Percentiles rank a stretch among this genome's conserved stretches.
Evolutionary conservation across 2,113 vertebrate genomes (phyloP).

Genomic region (Pelusios castaneus): DNA sequence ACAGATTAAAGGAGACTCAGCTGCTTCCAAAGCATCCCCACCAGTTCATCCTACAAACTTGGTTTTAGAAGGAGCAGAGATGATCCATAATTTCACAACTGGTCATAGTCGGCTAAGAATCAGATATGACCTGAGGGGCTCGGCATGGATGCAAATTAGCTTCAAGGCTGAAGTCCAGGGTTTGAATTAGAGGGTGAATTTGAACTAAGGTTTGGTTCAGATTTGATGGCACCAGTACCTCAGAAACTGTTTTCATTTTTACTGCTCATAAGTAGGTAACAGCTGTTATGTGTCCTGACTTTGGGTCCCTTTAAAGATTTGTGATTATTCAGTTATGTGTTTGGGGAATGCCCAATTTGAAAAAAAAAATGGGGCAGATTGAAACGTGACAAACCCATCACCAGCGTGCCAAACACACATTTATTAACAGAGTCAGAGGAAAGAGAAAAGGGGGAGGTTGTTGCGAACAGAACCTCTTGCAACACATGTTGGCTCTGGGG

Average conservation of each 20-base stretch:
- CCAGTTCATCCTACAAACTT: rapidly evolving
- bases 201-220: rapidly evolving
- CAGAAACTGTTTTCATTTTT: rapidly evolving
- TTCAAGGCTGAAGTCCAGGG: rapidly evolving
- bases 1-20: background rate
- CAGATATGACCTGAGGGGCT: rapidly evolving
- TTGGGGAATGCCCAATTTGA: background rate
- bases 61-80: rapidly evolving
- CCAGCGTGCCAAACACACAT: background rate
- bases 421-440: background rate
- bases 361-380: background rate
- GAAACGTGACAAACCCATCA: background rate
- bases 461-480: background rate
- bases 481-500: background rate
- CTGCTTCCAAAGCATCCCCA: rapidly evolving
- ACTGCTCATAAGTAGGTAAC: background rate
- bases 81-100: rapidly evolving
- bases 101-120: rapidly evolving
- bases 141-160: rapidly evolving
- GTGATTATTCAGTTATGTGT: background rate
- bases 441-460: background rate
- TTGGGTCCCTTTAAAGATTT: background rate
- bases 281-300: background rate
- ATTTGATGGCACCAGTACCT: rapidly evolving
- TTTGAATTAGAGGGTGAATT: rapidly evolving